Conservation (phyloP, 1,140 invertebrate species). For the Sarcophaga bullata region DNA sequence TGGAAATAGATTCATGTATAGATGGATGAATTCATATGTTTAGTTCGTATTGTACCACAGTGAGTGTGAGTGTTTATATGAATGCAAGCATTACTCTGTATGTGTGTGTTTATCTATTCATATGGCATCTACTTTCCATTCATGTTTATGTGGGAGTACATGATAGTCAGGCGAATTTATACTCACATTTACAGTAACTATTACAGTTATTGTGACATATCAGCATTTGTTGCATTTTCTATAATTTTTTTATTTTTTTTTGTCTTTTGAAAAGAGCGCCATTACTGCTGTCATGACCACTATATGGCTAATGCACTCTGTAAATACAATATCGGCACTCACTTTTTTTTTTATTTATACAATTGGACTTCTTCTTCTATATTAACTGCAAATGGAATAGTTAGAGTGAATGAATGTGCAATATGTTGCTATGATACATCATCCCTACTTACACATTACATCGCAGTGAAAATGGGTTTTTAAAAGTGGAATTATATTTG, state of each 20-base stretch:
- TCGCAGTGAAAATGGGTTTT: too few species aligned
- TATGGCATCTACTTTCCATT: background rate
- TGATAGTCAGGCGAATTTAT: background rate
- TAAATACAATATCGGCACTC: too few species aligned
- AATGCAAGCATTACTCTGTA: background rate
- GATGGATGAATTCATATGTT: background rate
- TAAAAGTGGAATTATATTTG: too few species aligned
- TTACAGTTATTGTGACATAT: conserved; percentile 20
- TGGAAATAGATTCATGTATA: background rate
- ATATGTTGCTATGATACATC: too few species aligned
- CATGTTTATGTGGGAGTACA: background rate
- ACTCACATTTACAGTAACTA: background rate
- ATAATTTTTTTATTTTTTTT: conserved; percentile 1
- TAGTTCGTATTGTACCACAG: background rate
- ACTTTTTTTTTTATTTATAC: too few species aligned
- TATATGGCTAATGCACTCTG: background rate
- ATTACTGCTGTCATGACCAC: conserved; percentile 10
- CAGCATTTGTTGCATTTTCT: conserved; percentile 29
- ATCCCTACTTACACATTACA: too few species aligned
- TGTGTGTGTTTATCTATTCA: background rate
- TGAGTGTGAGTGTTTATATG: background rate
- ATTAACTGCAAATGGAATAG: too few species aligned
- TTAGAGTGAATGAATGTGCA: too few species aligned
- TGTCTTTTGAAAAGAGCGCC: background rate
- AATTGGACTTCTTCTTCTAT: too few species aligned